Evolutionary conservation across 2,888 invertebrate genomes (phyloP).

Genomic region (Amphipyra tragopoginis): DNA sequence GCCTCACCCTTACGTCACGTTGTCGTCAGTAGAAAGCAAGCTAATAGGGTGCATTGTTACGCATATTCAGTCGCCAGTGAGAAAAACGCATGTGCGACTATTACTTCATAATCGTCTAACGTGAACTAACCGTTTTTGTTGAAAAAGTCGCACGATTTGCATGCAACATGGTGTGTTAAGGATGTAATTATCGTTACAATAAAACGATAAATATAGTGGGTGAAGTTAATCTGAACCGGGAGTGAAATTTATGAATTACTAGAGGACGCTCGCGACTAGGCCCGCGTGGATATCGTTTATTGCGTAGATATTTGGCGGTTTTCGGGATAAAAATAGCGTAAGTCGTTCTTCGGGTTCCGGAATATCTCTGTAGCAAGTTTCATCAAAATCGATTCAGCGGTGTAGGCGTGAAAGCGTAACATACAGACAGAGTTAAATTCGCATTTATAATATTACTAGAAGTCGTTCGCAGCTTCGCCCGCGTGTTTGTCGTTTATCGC

Average conservation of each 20-base stretch:
- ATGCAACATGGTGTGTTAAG: constrained; percentile 44
- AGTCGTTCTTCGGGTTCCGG: no score
- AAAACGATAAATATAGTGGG: constrained; percentile 47
- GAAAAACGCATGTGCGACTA: constrained; percentile 49
- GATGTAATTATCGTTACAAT: constrained; percentile 50
- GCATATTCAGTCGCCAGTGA: constrained; percentile 49
- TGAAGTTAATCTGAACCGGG: background rate
- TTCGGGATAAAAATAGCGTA: constrained; percentile 1
- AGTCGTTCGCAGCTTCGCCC: no score
- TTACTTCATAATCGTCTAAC: constrained; percentile 47
- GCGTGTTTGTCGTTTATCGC: no score
- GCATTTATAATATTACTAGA: no score
- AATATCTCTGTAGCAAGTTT: no score
- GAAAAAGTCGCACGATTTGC: constrained; percentile 56
- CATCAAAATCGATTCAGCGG: no score
- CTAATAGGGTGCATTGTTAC: constrained; percentile 48
- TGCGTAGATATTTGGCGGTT: no score
- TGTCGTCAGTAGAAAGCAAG: constrained; percentile 48
- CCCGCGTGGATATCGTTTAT: no score
- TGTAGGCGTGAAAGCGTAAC: no score
- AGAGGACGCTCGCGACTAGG: no score
- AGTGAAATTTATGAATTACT: constrained; percentile 34
- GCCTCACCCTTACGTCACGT: constrained; percentile 47
- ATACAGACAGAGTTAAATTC: no score
- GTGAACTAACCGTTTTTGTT: constrained; percentile 48